These are phyloP conservation scores for Gambusia affinis DNA, from an alignment of 2,113 vertebrate species.

Conservation along the genomic window DNA sequence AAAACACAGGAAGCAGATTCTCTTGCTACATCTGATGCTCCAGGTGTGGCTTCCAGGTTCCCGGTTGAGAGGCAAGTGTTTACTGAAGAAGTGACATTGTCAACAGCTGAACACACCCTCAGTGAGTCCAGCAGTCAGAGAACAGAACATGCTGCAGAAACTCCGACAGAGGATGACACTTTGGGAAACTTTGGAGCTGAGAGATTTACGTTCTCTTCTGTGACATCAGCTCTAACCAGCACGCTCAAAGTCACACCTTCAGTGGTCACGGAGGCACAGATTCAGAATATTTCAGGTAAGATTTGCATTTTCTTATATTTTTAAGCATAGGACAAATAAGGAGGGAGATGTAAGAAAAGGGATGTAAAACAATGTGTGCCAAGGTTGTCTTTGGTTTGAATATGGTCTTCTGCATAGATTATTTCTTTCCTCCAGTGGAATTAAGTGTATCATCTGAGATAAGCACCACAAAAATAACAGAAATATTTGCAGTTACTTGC, in stretches of 20 bases:
- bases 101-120: constrained; percentile 73
- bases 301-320: not conserved
- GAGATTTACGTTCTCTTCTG: constrained; percentile 75
- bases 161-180: constrained; percentile 49
- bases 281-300: constrained; percentile 88
- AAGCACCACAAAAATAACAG: constrained; percentile 6
- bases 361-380: too few relatives aligned
- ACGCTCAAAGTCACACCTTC: constrained; percentile 62
- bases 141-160: constrained; percentile 41
- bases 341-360: too few relatives aligned
- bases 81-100: constrained; percentile 71
- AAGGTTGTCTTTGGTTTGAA: not conserved
- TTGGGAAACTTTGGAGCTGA: constrained; percentile 78
- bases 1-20: constrained; percentile 13
- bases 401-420: not conserved
- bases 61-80: constrained; percentile 66
- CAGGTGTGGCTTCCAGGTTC: constrained; percentile 33
- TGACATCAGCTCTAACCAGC: constrained; percentile 57
- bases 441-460: not conserved
- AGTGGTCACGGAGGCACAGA: constrained; percentile 68
- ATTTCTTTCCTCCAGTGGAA: not conserved
- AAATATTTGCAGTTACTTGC: not conserved
- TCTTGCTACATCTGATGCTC: constrained; percentile 1
- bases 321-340: not conserved
- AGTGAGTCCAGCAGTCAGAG: constrained; percentile 44